Base-by-base conservation (phyloP, 92 coral and sea anemone genomes). In the Epizoanthus rinbou region DNA sequence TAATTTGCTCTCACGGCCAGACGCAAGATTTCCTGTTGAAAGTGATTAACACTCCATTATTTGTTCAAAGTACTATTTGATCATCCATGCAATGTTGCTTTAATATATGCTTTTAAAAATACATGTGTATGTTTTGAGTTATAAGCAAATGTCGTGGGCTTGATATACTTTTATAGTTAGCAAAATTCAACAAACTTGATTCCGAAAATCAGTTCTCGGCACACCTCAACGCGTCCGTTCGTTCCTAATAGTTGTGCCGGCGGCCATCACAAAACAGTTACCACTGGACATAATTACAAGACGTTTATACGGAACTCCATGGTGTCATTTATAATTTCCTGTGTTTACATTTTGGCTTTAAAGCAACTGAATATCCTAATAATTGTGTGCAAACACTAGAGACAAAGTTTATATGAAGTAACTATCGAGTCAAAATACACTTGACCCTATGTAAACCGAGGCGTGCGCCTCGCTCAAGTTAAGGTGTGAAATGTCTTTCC, bases 351-450 rank as follows among this genome's bases (percentile, higher is more conserved):
- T 60, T 39, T 62, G 41, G 19, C 72, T 67, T 31, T 67, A 17
- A 67, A 10, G 45, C 47, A 33, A 8, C 9, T 62, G 18, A 63
- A 37, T 62, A 19, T 37, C 37, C 37, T 37, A 37, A 9, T 58
- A 62, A 60, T 39, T n/a, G 23, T 19, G 71, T 57, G 39, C 73
- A 33, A 67, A 33, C 73, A 39, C 57, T 14, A 14, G 10, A 57
- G 82, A 78, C 57, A 78, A 37, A 15, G 69, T 45, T 67, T 62
- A 50, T 78, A 43, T n/a, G 33, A 62, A 78, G 82, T 19, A 37
- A 41, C 82, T 23, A 78, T 60, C 24, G 11, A 78, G 8, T 62
- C 24, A 31, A 57, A 75, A 10, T 17, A 33, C 82, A 78, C 82
- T 78, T 78, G 72, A 78, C 82, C 58, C 50, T 16, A 21, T 43